Conservation (phyloP, 2,113 vertebrate genomes). For the Campylorhamphus procurvoides region DNA sequence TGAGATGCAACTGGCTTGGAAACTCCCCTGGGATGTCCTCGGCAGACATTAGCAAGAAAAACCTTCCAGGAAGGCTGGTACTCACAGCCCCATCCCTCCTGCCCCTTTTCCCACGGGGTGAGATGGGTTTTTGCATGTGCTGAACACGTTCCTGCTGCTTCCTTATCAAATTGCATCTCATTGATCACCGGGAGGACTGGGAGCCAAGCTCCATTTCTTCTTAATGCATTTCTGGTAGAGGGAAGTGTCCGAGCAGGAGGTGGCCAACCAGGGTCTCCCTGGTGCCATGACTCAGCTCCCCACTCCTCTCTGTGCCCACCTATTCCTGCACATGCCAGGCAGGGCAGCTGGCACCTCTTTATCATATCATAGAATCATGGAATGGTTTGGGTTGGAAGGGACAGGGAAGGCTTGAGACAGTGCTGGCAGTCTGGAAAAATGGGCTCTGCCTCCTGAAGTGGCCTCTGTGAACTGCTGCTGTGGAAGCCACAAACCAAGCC, state of each 20-base stretch:
- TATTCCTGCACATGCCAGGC: neutral
- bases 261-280: neutral
- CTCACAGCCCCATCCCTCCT: neutral
- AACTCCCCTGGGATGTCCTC: neutral
- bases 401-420: neutral
- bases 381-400: neutral
- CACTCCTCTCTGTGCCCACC: neutral
- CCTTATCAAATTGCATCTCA: constrained; percentile 11
- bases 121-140: neutral
- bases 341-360: neutral
- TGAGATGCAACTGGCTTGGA: neutral
- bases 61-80: neutral
- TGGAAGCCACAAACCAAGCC: neutral
- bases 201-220: neutral
- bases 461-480: neutral
- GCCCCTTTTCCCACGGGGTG: neutral
- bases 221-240: neutral
- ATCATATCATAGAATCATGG: neutral
- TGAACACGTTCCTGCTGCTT: neutral
- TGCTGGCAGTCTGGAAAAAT: neutral
- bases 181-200: neutral
- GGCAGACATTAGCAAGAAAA: neutral
- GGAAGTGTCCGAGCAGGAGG: neutral
- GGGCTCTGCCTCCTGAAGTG: neutral
- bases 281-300: accelerated